Evolutionary conservation across 2,888 invertebrate species (phyloP).

Genomic region (Dioctria rufipes): DNA sequence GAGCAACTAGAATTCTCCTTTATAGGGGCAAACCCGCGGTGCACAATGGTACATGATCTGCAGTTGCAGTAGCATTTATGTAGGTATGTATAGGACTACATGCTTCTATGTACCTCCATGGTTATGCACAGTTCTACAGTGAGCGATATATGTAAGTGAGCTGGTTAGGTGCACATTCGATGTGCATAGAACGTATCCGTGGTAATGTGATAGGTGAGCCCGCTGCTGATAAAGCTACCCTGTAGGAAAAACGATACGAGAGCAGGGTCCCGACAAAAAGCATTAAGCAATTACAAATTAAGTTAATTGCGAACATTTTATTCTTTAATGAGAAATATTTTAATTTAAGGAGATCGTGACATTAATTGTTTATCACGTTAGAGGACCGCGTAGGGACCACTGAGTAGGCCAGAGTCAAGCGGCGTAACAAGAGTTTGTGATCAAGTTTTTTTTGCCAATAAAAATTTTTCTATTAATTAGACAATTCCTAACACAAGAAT

Average conservation of each 20-base stretch:
- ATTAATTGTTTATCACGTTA: slow-evolving; percentile 65
- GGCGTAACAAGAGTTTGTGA: no score
- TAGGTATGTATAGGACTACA: slow-evolving; percentile 10
- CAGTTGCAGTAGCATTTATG: slow-evolving; percentile 33
- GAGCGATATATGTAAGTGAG: background rate
- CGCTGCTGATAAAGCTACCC: slow-evolving; percentile 36
- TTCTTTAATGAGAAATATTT: slow-evolving; percentile 67
- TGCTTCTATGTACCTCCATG: background rate
- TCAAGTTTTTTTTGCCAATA: no score
- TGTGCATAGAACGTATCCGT: background rate
- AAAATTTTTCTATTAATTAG: no score
- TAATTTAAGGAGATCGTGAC: slow-evolving; percentile 67
- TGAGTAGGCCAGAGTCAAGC: no score
- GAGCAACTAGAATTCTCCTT: slow-evolving; percentile 24
- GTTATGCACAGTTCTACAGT: no score
- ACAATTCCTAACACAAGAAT: no score
- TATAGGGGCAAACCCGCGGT: background rate
- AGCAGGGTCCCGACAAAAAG: slow-evolving; percentile 60
- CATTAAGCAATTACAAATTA: slow-evolving; percentile 69
- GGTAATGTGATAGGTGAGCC: slow-evolving; percentile 26
- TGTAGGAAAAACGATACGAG: slow-evolving; percentile 43
- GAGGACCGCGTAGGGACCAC: slow-evolving; percentile 6
- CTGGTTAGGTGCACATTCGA: background rate
- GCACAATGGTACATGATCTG: slow-evolving; percentile 44
- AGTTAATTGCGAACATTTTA: slow-evolving; percentile 68